Evolutionary conservation across 2,888 invertebrate species (phyloP), one percentile per base, ranked within the genome.

Genomic region (Pandemis heparana): DNA sequence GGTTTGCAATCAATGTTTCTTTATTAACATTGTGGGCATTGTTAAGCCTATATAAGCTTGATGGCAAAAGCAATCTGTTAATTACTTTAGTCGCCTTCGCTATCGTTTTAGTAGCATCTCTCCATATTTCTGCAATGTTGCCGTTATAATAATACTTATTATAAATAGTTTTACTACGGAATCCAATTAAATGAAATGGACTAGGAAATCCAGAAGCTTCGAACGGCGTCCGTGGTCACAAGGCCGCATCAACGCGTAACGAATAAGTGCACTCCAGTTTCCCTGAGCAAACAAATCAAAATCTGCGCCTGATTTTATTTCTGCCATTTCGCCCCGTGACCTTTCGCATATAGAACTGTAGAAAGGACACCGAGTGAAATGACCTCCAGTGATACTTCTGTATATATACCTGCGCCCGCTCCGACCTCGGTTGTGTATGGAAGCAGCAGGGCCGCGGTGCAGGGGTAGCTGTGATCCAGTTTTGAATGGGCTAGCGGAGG

Each of bases 401-500:
- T 80, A n/a, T n/a, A n/a, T n/a, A n/a, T n/a, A 82, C 75, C 76
- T 78, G 78, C 74, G 84, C 23, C 4, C 74, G 84, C 23, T 32
- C 23, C 23, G 23, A 81, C 87, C 89, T 87, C 87, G 83, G 76
- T 79, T 84, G 80, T 81, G 77, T 78, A 80, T 81, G 76, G 75
- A 79, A 77, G 77, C 77, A 78, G 82, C 81, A 80, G 83, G 84
- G 81, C 82, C 85, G 77, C 72, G 79, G 80, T 84, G 86, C 83
- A 83, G 85, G 84, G 81, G 66, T 69, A 83, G 89, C 87, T 89
- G 84, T 92, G 93, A 85, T 93, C 93, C 83, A 94, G 82, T 94
- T 93, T 92, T 94, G 93, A 94, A 93, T 94, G 93, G 87, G 89
- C 87, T 86, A 79, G 86, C 81, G 86, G 90, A 89, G 91, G 91